phyloP scores from a whole-genome alignment of 2,888 invertebrate genomes.

The Lochmaea capreae region DNA sequence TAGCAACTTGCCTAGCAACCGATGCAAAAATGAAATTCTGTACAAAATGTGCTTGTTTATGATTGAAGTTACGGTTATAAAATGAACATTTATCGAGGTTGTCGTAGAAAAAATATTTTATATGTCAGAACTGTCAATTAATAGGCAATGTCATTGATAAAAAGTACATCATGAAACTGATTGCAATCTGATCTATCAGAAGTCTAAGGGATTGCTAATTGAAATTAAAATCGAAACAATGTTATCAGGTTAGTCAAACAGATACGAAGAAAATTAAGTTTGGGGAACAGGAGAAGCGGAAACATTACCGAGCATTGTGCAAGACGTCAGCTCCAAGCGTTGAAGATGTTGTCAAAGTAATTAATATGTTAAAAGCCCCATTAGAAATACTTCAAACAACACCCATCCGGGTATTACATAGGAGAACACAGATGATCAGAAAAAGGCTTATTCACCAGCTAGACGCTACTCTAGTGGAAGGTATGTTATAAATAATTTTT shows the following conservation, averaged over 20 bases:
- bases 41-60: too few species aligned
- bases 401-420: constrained; percentile 90
- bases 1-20: too few species aligned
- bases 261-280: constrained; percentile 38
- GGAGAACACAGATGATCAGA: constrained; percentile 80
- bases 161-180: too few species aligned
- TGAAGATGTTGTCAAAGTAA: constrained; percentile 67
- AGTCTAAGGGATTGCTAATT: too few species aligned
- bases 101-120: too few species aligned
- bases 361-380: constrained; percentile 56
- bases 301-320: constrained; percentile 88
- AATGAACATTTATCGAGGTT: too few species aligned
- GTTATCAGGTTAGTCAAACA: constrained; percentile 6
- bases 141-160: too few species aligned
- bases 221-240: too few species aligned
- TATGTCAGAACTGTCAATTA: too few species aligned
- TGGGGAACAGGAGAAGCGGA: constrained; percentile 90
- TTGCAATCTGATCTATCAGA: too few species aligned
- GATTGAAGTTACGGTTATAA: too few species aligned
- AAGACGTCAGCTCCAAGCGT: constrained; percentile 63
- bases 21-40: too few species aligned
- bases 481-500: constrained; percentile 47
- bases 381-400: constrained; percentile 84
- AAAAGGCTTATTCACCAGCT: constrained; percentile 75
- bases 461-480: constrained; percentile 69